Conservation (phyloP, 2,113 vertebrate species). For the Elephantulus edwardii region DNA sequence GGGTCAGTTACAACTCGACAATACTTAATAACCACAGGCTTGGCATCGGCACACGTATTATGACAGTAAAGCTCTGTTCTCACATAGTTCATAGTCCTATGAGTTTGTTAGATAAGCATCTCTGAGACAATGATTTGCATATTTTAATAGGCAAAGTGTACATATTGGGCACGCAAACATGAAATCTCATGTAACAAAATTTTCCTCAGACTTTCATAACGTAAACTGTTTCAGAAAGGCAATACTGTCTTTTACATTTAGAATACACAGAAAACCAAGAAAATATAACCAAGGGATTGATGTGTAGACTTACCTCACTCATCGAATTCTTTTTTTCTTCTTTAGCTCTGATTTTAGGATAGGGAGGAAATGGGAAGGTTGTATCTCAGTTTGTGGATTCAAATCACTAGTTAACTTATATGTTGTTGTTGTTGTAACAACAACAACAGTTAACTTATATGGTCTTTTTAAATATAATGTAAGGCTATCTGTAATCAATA, state of each 20-base stretch:
- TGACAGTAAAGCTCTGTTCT: background rate
- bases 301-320: background rate
- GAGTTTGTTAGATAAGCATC: background rate
- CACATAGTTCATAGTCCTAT: background rate
- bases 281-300: background rate
- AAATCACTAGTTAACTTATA: no score
- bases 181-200: background rate
- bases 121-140: background rate
- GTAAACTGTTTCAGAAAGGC: background rate
- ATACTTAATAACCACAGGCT: no score
- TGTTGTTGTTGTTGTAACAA: no score
- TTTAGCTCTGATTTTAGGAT: background rate
- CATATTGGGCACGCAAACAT: background rate
- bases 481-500: no score
- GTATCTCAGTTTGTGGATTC: background rate
- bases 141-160: background rate
- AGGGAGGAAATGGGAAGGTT: background rate
- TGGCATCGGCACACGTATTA: no score
- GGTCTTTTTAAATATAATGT: no score
- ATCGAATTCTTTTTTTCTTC: background rate
- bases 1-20: no score
- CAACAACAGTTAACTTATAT: no score
- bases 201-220: background rate
- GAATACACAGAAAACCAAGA: constrained; percentile 24
- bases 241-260: constrained; percentile 1